phyloP scores from a whole-genome alignment of 2,113 vertebrate species.

The Prolemur simus region DNA sequence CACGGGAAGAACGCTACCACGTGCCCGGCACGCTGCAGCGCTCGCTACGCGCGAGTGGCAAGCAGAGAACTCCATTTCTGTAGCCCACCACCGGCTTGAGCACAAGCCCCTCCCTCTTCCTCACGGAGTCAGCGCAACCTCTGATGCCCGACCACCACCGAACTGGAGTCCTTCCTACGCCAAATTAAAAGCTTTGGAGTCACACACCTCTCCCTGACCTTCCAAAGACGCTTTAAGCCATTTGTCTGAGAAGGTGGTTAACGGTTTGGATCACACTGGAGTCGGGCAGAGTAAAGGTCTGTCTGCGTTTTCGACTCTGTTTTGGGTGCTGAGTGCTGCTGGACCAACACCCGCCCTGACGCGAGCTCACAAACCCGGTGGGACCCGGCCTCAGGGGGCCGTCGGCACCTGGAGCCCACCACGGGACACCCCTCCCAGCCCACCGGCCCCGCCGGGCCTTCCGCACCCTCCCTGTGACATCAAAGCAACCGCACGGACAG shows the following conservation, averaged over 20 bases:
- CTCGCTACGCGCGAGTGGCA: not conserved
- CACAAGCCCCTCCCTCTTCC: not conserved
- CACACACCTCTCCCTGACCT: not conserved
- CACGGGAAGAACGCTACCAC: fast-evolving
- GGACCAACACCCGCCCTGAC: too few relatives aligned
- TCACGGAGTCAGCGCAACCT: not conserved
- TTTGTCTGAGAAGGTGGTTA: not conserved
- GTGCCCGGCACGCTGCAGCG: not conserved
- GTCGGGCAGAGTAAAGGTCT: fast-evolving
- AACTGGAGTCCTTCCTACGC: not conserved
- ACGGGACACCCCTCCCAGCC: not conserved
- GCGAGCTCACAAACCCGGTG: not conserved
- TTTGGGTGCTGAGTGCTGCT: not conserved
- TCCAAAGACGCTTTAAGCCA: not conserved
- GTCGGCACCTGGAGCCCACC: not conserved
- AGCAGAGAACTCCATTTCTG: not conserved
- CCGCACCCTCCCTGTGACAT: not conserved
- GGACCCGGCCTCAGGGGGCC: too few relatives aligned
- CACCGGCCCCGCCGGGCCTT: not conserved
- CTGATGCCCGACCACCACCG: not conserved
- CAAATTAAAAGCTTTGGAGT: not conserved
- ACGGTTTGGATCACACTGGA: fast-evolving
- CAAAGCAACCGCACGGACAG: fast-evolving
- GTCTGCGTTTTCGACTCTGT: too few relatives aligned
- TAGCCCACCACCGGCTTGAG: not conserved